Evolutionary conservation across 2,888 invertebrate genomes (phyloP), one percentile per base, ranked within the genome.

Genomic region (Drosophila neonasuta): DNA sequence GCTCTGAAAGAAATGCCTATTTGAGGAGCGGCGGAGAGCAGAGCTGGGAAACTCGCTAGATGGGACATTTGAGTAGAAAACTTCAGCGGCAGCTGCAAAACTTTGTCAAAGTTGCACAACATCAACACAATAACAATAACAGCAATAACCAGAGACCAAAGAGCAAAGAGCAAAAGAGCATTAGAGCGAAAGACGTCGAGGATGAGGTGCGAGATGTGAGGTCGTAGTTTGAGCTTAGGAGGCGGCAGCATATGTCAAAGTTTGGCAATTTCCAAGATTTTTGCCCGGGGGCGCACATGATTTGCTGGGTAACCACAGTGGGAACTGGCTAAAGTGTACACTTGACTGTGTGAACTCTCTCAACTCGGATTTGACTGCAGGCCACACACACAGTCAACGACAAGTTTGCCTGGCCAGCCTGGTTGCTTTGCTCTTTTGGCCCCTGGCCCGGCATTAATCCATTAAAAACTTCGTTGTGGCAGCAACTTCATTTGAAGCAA

Each of bases 181-280:
- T 41, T 51, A 41, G 44, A 50, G 32, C 15, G 24, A 56, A 41
- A 8, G 29, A 20, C 20, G 20, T 4, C 20, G 20, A 20, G 20
- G 20, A 20, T 4, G 20, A 46, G 51, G 24, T 44, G 56, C 20
- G 34, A 52, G 17, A 24, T 24, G 24, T 24, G 24, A 24, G 24
- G 24, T 24, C 24, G 30, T 15, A 45, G 36, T 36, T 11, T n/a
- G 20, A 68, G 54, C 58, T 58, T 73, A 46, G 71, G 49, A 48
- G 49, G 45, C 34, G 32, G 15, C 76, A 71, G 70, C 81, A 83
- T 77, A 83, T 83, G 80, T 76, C 82, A 79, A 83, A 83, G 75
- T 84, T 84, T 84, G 71, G 64, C 75, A 82, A 84, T 83, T 73
- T 82, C 57, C 69, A 74, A 79, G 80, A 74, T 70, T 70, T 68